Conservation (phyloP, 2,888 invertebrate species). For the Mesorhabditis belari region DNA sequence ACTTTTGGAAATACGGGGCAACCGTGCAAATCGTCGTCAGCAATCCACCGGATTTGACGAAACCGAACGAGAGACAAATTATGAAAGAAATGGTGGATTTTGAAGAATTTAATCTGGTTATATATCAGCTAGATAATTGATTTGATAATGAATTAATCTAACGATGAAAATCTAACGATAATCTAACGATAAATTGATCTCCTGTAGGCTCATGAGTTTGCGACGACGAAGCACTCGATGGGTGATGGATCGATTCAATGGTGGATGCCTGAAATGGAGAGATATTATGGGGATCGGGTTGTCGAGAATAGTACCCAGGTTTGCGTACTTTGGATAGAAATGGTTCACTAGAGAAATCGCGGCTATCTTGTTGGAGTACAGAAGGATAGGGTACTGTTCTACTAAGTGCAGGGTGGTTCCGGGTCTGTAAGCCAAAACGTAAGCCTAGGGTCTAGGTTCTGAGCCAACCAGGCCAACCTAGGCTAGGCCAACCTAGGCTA, state of each 20-base stretch:
- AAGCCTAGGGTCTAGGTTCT: no score
- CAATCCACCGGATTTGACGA: constrained; percentile 34
- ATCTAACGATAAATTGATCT: no score
- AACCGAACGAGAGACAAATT: constrained; percentile 18
- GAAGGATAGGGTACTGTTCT: no score
- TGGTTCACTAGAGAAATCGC: no score
- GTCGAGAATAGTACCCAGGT: background rate
- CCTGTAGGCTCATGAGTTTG: constrained; percentile 34
- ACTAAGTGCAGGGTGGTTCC: no score
- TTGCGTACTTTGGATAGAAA: no score
- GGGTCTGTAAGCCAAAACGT: no score
- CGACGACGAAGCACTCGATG: constrained; percentile 34
- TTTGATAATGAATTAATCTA: background rate
- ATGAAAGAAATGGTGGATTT: background rate
- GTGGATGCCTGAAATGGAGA: constrained; percentile 41
- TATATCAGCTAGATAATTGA: background rate
- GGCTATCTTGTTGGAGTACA: no score
- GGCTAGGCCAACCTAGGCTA: no score
- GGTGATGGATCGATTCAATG: constrained; percentile 39
- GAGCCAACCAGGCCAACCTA: no score
- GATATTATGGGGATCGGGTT: constrained; percentile 13
- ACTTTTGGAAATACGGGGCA: constrained; percentile 40
- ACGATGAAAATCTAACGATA: background rate
- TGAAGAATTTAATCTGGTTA: background rate
- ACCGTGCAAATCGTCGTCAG: constrained; percentile 39